Evolutionary conservation across 2,888 invertebrate species (phyloP), one percentile per base, ranked within the genome.

Genomic region (Eudasyphora cyanicolor): DNA sequence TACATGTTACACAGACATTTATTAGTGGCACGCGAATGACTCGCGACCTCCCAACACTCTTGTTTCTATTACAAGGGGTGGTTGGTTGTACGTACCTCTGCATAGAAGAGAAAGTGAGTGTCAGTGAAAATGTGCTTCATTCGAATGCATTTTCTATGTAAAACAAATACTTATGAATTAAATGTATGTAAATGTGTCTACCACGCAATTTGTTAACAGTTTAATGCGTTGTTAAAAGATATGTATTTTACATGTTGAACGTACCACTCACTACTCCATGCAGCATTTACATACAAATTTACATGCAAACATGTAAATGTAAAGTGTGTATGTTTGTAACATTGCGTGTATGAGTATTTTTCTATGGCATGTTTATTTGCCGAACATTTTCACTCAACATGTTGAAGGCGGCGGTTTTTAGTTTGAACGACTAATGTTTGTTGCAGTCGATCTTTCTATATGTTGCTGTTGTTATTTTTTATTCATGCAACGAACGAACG

Each of bases 151-250:
- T 67, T 67, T 24, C 67, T 14, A 42, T 67, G 67, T 67, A 24
- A 67, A 42, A 67, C 67, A 67, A 21, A 42, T 42, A n/a, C 32
- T 29, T 24, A 29, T 38, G 21, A 38, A 0, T n/a, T n/a, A n/a
- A 4, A 38, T 19, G 12, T 21, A n/a, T n/a, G n/a, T n/a, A n/a
- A n/a, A n/a, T n/a, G n/a, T n/a, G 3, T 45, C n/a, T 45, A 6
- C 45, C 60, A 60, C 45, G 70, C 60, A 78, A 78, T 51, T 71
- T 73, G 78, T 73, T 79, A 73, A 79, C 71, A 73, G 54, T 73
- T 79, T 79, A 64, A 79, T 73, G 27, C 38, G 12, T 42, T 64
- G 64, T 73, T 42, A 27, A 35, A 42, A 69, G 51, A 38, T 12
- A 64, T n/a, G n/a, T n/a, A n/a, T 10, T 67, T 67, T 38, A 67